Evolutionary conservation across 2,888 invertebrate genomes (phyloP).

Genomic region (Pristionchus fissidentatus): DNA sequence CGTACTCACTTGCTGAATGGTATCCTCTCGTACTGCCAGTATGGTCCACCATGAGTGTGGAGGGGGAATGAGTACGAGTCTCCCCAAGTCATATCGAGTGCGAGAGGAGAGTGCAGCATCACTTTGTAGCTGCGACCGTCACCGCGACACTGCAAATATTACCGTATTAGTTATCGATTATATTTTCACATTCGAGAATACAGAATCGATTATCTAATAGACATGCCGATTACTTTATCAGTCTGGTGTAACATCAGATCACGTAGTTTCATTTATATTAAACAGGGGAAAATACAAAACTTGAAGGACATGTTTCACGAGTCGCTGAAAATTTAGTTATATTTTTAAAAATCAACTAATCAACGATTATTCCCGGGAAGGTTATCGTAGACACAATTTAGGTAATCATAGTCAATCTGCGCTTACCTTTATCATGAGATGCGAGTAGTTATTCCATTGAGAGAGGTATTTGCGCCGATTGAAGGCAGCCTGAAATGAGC

Average conservation of each 20-base stretch:
- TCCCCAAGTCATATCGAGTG: conserved; percentile 89
- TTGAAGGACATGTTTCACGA: no score
- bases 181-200: no score
- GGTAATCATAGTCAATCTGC: no score
- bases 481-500: conserved; percentile 57
- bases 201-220: no score
- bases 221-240: no score
- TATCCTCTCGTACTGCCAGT: conserved; percentile 89
- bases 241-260: no score
- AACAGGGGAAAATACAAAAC: background rate
- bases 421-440: conserved; percentile 70
- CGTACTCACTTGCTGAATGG: conserved; percentile 65
- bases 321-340: no score
- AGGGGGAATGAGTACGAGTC: conserved; percentile 89
- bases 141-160: conserved; percentile 82
- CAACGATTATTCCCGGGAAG: no score
- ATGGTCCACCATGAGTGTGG: conserved; percentile 93
- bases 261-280: no score
- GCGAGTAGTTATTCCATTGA: conserved; percentile 71
- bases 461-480: conserved; percentile 65
- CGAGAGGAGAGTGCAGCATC: conserved; percentile 85
- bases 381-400: no score
- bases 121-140: conserved; percentile 93
- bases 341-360: no score
- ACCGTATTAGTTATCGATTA: background rate